Conservation (phyloP, 2,888 invertebrate genomes). For the Adelphocoris suturalis region DNA sequence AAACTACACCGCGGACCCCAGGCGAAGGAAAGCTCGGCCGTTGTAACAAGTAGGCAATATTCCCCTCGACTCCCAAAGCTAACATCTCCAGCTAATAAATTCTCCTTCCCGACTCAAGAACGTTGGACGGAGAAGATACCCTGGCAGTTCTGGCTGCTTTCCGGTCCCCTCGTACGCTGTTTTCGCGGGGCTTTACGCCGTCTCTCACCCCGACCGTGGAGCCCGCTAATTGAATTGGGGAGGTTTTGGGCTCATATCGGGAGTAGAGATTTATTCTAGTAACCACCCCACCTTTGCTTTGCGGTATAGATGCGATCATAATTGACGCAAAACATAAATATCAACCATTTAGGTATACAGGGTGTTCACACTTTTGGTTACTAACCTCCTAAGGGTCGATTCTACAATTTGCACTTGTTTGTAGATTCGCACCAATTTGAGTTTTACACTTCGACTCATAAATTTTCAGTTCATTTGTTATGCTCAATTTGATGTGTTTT, state of each 20-base stretch:
- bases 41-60: constrained; percentile 34
- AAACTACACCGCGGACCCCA: neutral
- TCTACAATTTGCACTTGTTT: too few relatives aligned
- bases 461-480: too few relatives aligned
- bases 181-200: neutral
- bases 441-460: too few relatives aligned
- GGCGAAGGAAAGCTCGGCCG: neutral
- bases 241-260: neutral
- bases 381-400: too few relatives aligned
- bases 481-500: too few relatives aligned
- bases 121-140: constrained; percentile 12
- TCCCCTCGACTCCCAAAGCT: neutral
- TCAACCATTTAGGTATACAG: too few relatives aligned
- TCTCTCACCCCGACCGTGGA: neutral
- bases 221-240: constrained; percentile 25
- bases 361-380: too few relatives aligned
- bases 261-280: neutral
- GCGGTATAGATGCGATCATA: too few relatives aligned
- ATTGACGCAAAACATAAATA: too few relatives aligned
- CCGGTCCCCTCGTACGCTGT: neutral
- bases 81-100: constrained; percentile 3
- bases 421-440: too few relatives aligned
- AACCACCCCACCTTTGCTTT: neutral
- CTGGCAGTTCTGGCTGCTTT: constrained; percentile 12
- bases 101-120: neutral